These are phyloP conservation scores for Scopus umbretta DNA, from an alignment of 2,113 vertebrate genomes.

Conservation along the genomic window DNA sequence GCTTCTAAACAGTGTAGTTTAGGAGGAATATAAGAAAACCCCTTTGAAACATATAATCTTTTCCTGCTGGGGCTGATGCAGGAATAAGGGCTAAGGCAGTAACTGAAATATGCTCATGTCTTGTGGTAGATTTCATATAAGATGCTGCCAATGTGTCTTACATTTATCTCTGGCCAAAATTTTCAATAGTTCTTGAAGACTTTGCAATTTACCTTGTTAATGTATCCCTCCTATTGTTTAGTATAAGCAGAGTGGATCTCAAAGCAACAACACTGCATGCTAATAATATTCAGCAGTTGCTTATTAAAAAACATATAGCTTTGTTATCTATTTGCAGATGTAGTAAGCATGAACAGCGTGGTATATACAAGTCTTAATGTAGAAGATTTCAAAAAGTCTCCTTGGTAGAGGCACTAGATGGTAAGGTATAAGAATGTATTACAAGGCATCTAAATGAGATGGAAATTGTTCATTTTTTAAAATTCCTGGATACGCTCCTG, in stretches of 20 bases:
- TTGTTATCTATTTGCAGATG: background rate
- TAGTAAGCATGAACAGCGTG: background rate
- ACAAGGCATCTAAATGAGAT: background rate
- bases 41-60: background rate
- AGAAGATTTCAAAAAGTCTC: background rate
- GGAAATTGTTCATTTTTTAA: background rate
- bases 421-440: background rate
- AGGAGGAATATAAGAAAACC: background rate
- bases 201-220: background rate
- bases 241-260: background rate
- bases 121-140: background rate
- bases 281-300: background rate
- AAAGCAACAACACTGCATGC: background rate
- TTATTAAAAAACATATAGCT: background rate
- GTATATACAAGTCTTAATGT: background rate
- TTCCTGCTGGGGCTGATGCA: background rate
- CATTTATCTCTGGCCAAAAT: background rate
- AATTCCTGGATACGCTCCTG: background rate
- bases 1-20: background rate
- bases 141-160: background rate
- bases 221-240: background rate
- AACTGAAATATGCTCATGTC: rapidly evolving
- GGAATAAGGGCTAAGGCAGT: background rate
- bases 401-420: background rate
- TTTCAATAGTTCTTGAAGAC: background rate